phyloP scores from a whole-genome alignment of 2,797 vertebrate genomes.

The Eulemur rubriventer region DNA sequence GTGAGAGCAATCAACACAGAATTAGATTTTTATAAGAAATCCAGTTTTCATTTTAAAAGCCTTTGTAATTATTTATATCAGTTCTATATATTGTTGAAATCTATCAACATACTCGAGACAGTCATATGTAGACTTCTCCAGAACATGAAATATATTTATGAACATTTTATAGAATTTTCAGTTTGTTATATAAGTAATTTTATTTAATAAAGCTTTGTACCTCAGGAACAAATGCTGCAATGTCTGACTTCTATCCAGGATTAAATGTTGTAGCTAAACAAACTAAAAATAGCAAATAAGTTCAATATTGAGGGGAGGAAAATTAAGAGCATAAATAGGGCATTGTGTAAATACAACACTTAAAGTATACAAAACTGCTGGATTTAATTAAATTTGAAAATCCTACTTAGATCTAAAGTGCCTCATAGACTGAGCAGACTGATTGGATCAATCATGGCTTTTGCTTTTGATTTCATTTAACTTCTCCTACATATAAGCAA shows the following conservation, averaged over 20 bases:
- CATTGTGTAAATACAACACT: background rate
- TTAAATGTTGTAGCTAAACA: background rate
- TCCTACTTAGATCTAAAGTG: constrained; percentile 27
- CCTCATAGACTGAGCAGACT: background rate
- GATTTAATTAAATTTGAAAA: constrained; percentile 57
- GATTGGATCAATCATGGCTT: constrained; percentile 54
- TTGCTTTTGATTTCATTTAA: constrained; percentile 63
- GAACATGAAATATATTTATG: background rate
- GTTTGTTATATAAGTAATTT: background rate
- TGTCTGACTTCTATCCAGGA: background rate
- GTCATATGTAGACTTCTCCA: background rate
- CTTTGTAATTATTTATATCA: background rate
- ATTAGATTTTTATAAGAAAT: background rate
- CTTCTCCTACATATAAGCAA: background rate
- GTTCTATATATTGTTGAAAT: background rate
- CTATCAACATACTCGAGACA: background rate
- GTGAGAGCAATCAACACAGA: background rate
- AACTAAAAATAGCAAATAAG: background rate
- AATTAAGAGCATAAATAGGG: background rate
- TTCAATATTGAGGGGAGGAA: background rate
- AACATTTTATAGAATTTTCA: background rate
- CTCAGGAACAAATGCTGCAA: background rate
- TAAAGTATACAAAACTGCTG: background rate
- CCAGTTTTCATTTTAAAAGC: background rate
- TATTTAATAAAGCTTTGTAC: background rate